Base-by-base conservation (phyloP, 2,888 invertebrate species). In the Hipparchia semele region DNA sequence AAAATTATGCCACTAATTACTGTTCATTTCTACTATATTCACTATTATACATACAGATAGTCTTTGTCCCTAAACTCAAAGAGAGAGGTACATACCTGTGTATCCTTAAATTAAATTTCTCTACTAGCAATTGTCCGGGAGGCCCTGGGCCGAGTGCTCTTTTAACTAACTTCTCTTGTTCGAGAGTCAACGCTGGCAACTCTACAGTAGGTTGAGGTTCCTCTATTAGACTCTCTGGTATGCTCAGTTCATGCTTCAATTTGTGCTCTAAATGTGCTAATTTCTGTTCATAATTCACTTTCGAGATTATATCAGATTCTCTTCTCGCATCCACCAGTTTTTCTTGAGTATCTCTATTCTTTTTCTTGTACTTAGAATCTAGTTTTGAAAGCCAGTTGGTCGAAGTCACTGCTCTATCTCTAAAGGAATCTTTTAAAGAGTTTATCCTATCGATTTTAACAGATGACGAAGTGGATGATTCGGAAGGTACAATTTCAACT, bases 181-280 rank as follows among this genome's bases (percentile, higher is more conserved):
- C 96, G 0, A 94, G 91, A 0, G 96, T 96, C n/a, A 98, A 86
- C 69, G 95, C 94, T 0, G 96, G 95, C 58, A 96, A 75, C 77
- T 92, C 92, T 0, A 86, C 88, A 0, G 84, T 83, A 0, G 94
- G 89, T 71, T 90, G 88, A 0, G 87, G 86, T 87, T 84, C 95
- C 90, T 84, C 94, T 85, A 79, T 89, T 76, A 81, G 87, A 87
- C 84, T 94, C 87, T 85, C 95, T 77, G 83, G 95, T 94, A 83
- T 96, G 77, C 80, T 94, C 76, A 87, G 79, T 84, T 90, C 90
- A 84, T 91, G 83, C 75, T 94, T 93, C 62, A 92, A 62, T 87
- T 90, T 87, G 79, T 93, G 86, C 83, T 93, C 83, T 84, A 94
- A 80, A 79, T 90, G 84, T 76, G 90, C 83, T 82, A 90, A 81